Percentiles rank a stretch among this genome's conserved stretches.
Evolutionary conservation across 2,888 invertebrate species (phyloP).

Genomic region (Atrina japonica): DNA sequence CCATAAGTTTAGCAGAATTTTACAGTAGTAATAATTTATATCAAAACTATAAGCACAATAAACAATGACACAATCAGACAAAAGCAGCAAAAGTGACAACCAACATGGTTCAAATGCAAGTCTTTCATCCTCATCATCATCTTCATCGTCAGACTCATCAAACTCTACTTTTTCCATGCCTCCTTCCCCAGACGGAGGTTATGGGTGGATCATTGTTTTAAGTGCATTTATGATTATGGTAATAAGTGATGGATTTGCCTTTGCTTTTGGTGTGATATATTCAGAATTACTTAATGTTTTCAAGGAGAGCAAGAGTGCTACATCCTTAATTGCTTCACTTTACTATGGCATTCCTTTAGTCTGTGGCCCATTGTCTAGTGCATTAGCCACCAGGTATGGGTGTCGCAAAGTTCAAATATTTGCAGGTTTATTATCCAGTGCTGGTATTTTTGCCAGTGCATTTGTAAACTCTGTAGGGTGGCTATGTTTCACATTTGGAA

Average conservation of each 20-base stretch:
- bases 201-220: constrained; percentile 95
- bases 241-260: constrained; percentile 95
- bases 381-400: constrained; percentile 77
- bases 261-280: constrained; percentile 94
- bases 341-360: constrained; percentile 94
- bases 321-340: constrained; percentile 93
- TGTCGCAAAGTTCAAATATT: constrained; percentile 76
- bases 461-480: constrained; percentile 73
- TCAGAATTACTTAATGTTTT: constrained; percentile 93
- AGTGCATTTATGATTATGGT: constrained; percentile 94
- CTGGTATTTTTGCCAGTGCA: constrained; percentile 75
- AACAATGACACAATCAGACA: constrained; percentile 31
- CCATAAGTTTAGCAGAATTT: constrained; percentile 70
- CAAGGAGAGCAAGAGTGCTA: constrained; percentile 91
- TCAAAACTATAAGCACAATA: constrained; percentile 41
- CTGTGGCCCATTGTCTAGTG: constrained; percentile 79
- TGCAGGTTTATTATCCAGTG: constrained; percentile 75
- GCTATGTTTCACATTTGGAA: constrained; percentile 78
- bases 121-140: constrained; percentile 44
- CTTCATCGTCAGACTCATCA: constrained; percentile 48
- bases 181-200: constrained; percentile 89
- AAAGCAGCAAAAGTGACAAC: constrained; percentile 31
- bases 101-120: constrained; percentile 25
- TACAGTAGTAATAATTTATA: constrained; percentile 71
- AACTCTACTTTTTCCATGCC: constrained; percentile 59